Base-by-base conservation (phyloP, 2,888 invertebrate genomes). In the Azorinus chamasolen region DNA sequence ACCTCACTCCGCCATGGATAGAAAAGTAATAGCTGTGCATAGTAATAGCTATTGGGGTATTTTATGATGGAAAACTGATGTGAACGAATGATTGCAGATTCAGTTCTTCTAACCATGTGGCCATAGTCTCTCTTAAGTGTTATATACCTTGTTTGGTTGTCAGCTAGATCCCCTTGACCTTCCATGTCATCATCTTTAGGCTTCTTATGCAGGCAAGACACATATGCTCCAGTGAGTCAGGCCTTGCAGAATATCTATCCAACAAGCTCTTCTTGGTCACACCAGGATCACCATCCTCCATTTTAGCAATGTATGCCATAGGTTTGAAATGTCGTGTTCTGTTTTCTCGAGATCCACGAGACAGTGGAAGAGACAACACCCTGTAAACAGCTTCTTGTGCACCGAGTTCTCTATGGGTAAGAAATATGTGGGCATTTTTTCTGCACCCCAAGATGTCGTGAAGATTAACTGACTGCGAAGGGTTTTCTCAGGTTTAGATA, bases 331-430 rank as follows among this genome's bases (percentile, higher is more conserved):
- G 53, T 2, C 45, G 18, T 14, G 66, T 68, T 3, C 83, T 22
- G 14, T 73, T 46, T 37, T 70, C 46, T 14, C 54, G 32, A 16
- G 69, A 63, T 1, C 74, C 50, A n/a, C 39, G 20, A 20, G 61
- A 41, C 14, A 73, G 27, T 55, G 71, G 73, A 3, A 82, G 37
- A 10, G 79, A 78, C 10, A 74, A 18, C 8, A 79, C 14, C 2
- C 79, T 27, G 25, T 73, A 79, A 3, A 70, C 65, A 14, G 82
- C 78, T 65, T 82, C 82, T 24, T 82, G 76, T 22, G 79, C 75
- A 62, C 78, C 69, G 0, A 79, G 50, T 55, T 82, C 76, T 18
- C 73, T 25, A 39, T 81, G 75, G n/a, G 64, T 63, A 0, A 81
- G 59, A 39, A 80, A 77, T 43, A 73, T 77, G 0, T 76, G 59